Evolutionary conservation across 2,113 vertebrate species (phyloP).

Genomic region (Eclectus roratus): DNA sequence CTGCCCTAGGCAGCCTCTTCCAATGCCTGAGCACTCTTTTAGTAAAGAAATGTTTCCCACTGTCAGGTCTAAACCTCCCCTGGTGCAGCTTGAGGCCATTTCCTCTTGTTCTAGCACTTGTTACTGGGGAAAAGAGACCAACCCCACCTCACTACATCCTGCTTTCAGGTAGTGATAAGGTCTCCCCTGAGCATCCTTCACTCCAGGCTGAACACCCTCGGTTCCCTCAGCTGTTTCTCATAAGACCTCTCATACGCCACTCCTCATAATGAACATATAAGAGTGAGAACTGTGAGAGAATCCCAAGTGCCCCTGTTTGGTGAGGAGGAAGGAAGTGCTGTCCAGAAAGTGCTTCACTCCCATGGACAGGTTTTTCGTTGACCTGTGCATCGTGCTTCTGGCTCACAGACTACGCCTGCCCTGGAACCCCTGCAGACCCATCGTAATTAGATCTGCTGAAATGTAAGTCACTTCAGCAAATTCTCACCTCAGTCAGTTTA

Average conservation of each 20-base stretch:
- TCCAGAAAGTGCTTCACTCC: neutral
- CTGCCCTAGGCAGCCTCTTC: neutral
- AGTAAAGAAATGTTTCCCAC: neutral
- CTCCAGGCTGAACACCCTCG: neutral
- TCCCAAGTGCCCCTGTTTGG: neutral
- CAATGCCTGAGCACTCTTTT: neutral
- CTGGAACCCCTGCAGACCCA: neutral
- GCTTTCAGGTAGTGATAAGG: neutral
- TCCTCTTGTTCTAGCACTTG: neutral
- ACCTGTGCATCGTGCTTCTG: neutral
- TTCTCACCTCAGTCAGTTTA: neutral
- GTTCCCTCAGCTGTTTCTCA: neutral
- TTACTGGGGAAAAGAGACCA: neutral
- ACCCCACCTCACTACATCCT: neutral
- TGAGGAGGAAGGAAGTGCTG: neutral
- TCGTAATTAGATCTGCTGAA: neutral
- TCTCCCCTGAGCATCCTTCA: neutral
- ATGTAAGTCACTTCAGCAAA: neutral
- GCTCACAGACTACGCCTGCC: neutral
- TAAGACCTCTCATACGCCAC: no score
- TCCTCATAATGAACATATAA: neutral
- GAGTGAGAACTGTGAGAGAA: neutral
- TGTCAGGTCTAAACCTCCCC: neutral
- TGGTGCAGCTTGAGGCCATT: neutral
- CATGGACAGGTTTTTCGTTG: neutral